Evolutionary conservation across 2,113 vertebrate species (phyloP), one percentile per base, ranked within the genome.

Genomic region (Arizona elegans): DNA sequence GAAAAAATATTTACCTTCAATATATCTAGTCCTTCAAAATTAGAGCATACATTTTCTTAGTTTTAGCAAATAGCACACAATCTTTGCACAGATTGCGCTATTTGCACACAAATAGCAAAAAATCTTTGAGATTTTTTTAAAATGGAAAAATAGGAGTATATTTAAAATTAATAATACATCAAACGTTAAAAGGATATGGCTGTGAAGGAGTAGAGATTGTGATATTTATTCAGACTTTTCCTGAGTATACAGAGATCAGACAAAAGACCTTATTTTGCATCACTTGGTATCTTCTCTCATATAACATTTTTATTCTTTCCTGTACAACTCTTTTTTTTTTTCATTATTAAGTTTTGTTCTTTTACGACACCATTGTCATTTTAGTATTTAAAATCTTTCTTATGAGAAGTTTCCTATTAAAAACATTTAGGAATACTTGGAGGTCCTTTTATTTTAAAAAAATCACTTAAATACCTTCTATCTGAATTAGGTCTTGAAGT

Each of bases 131-230:
- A 43, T 43, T 93, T 95, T 93, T 97, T 98, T 98, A 1, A 97
- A 97, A 97, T 98, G 98, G 98, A 97, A 92, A 96, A 97, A 95
- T 96, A 97, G 97, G 93, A 97, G 97, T 97, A 97, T 97, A 96
- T 98, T 98, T 95, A 96, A 95, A 91, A 98, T 98, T 97, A 98
- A 98, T 98, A 98, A 98, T 98, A 98, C 97, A 98, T 98, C 98
- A 98, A 96, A 98, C 96, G 97, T 97, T 97, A 97, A 97, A 97
- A 97, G 92, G 91, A 96, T 96, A 94, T 62, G 94, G 95, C 95
- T 21, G 56, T 33, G 90, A 94, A 94, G 91, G 88, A 88, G 90
- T 87, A 23, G 92, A 93, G 91, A 92, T 92, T 13, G 90, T 33
- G 5, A n/a, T 58, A 56, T 8, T 94, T 94, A 93, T 96, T 94